Percentiles rank a stretch among this genome's conserved stretches.
These are phyloP conservation scores for Pollachius pollachius DNA, from an alignment of 2,113 vertebrate species.

Conservation along the genomic window DNA sequence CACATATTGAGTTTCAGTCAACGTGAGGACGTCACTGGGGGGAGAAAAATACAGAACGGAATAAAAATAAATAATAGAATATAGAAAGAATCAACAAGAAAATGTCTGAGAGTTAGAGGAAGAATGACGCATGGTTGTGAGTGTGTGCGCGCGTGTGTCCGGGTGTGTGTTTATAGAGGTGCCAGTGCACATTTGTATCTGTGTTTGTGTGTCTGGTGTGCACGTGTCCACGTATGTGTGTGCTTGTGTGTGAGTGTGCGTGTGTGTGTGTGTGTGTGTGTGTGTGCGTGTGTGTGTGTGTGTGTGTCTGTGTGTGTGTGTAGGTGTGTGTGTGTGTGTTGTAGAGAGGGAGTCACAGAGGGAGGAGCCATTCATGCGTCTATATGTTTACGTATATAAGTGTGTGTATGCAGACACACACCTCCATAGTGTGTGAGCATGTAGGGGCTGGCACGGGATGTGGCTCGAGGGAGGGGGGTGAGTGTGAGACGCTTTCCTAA, in stretches of 20 bases:
- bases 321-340: too few relatives aligned
- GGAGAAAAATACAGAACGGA: constrained; percentile 20
- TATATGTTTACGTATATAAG: not conserved
- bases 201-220: not conserved
- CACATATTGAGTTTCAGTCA: constrained; percentile 39
- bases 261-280: not conserved
- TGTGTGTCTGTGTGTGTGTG: too few relatives aligned
- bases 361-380: constrained; percentile 1
- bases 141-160: not conserved
- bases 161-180: too few relatives aligned
- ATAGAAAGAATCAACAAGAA: constrained; percentile 13
- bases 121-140: constrained; percentile 3
- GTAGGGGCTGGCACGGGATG: not conserved
- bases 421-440: not conserved
- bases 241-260: too few relatives aligned
- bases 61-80: constrained; percentile 31
- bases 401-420: constrained; percentile 1
- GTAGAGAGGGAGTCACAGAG: too few relatives aligned
- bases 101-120: not conserved
- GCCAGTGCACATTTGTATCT: too few relatives aligned
- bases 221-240: not conserved
- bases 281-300: not conserved
- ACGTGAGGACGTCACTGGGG: constrained; percentile 33
- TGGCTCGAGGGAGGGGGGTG: constrained; percentile 3
- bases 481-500: constrained; percentile 51